Evolutionary conservation across 2,888 invertebrate genomes (phyloP).

Genomic region (Panorpa germanica): DNA sequence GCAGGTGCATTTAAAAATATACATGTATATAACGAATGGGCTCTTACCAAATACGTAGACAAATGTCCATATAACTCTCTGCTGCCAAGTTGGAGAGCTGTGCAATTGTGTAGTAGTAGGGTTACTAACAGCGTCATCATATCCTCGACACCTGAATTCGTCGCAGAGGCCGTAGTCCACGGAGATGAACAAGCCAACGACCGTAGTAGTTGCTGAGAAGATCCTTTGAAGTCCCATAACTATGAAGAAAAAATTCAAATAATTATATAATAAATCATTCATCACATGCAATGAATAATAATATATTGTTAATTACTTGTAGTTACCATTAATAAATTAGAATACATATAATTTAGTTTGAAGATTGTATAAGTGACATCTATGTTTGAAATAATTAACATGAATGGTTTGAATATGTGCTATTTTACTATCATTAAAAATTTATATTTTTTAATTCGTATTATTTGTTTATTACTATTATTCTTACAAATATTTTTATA

Average conservation of each 20-base stretch:
- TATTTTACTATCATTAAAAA: no score
- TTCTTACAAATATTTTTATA: conserved; percentile 2
- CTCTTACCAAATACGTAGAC: conserved; percentile 31
- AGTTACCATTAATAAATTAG: conserved; percentile 1
- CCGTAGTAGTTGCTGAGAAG: conserved; percentile 36
- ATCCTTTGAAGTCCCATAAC: conserved; percentile 38
- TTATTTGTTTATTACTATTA: neutral
- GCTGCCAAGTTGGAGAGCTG: conserved; percentile 27
- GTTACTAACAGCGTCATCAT: conserved; percentile 21
- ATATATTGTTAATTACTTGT: no score
- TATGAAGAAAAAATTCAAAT: conserved; percentile 17
- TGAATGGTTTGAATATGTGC: no score
- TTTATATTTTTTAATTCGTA: no score
- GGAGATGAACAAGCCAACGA: conserved; percentile 36
- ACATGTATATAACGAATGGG: conserved; percentile 31
- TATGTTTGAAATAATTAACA: no score
- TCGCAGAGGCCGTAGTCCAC: conserved; percentile 40
- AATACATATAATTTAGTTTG: neutral
- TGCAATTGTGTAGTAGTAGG: neutral
- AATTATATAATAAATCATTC: conserved; percentile 7
- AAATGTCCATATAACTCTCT: conserved; percentile 33
- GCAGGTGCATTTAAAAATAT: no score
- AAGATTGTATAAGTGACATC: neutral
- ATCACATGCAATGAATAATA: neutral
- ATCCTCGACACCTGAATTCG: conserved; percentile 36